These are phyloP conservation scores for Dolichallabes microphthalmus DNA, from an alignment of 2,113 vertebrate genomes.

Conservation along the genomic window DNA sequence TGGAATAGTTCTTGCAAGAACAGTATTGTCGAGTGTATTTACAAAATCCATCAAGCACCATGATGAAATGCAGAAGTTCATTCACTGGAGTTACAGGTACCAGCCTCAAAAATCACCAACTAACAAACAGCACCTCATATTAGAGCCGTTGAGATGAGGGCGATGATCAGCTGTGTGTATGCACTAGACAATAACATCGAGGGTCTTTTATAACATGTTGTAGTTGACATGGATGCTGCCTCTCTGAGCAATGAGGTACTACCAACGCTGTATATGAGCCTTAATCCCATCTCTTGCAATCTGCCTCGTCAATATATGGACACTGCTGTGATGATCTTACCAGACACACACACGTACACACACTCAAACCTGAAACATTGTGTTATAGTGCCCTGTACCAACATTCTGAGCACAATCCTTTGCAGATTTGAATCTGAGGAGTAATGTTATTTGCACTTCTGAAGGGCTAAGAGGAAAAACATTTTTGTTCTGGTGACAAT, in stretches of 20 bases:
- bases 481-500: background rate
- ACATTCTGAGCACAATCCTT: slow-evolving; percentile 6
- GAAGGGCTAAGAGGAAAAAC: background rate
- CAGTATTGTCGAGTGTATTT: no score
- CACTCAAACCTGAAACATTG: background rate
- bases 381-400: background rate
- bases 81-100: no score
- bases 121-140: no score
- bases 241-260: background rate
- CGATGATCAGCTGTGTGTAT: slow-evolving; percentile 52
- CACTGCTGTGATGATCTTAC: background rate
- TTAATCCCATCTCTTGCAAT: background rate
- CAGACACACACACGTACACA: background rate
- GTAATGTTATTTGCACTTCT: slow-evolving; percentile 12
- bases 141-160: slow-evolving; percentile 28
- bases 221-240: slow-evolving; percentile 26
- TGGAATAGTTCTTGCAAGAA: no score
- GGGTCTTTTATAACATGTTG: slow-evolving; percentile 33
- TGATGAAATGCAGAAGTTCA: no score
- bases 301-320: background rate
- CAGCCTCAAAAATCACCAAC: no score
- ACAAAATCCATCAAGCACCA: no score
- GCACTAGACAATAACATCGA: background rate
- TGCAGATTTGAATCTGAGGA: slow-evolving; percentile 12
- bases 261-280: background rate